These are phyloP conservation scores for Morinoia aosen DNA, from an alignment of 2,888 invertebrate genomes.

Conservation along the genomic window DNA sequence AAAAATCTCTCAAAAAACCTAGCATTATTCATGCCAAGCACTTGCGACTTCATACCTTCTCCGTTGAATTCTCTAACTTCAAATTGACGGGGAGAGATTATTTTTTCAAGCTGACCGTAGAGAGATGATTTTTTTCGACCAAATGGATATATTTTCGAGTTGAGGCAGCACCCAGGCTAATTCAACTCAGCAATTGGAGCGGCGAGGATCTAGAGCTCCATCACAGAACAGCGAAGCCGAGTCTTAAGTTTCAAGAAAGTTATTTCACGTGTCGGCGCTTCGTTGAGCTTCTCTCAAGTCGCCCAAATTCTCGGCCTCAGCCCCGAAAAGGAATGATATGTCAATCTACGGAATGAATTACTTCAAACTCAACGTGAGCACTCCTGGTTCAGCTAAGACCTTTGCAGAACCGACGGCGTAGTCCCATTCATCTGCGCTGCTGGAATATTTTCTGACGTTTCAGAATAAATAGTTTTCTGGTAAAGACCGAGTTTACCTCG, in stretches of 20 bases:
- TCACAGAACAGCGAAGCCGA: neutral
- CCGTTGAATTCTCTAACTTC: neutral
- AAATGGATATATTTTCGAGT: neutral
- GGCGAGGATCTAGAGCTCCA: constrained; percentile 1
- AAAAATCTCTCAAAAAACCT: neutral
- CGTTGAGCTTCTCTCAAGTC: neutral
- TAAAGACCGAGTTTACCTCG: neutral
- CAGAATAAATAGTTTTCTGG: neutral
- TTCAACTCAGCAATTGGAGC: constrained; percentile 25
- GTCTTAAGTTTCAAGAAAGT: constrained; percentile 21
- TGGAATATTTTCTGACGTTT: neutral
- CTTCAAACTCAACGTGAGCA: neutral
- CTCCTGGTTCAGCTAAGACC: neutral
- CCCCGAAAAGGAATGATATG: constrained; percentile 19
- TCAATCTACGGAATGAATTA: constrained; percentile 34
- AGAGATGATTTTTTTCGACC: neutral
- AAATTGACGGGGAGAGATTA: no score
- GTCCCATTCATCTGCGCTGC: neutral
- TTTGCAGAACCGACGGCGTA: neutral
- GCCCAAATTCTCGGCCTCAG: neutral
- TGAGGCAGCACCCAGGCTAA: neutral
- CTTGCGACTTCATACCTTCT: neutral
- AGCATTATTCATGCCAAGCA: neutral
- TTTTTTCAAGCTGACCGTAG: neutral
- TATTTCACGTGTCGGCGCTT: constrained; percentile 47